Evolutionary conservation across 2,113 vertebrate genomes (phyloP).

Genomic region (Muscicapa adusta): DNA sequence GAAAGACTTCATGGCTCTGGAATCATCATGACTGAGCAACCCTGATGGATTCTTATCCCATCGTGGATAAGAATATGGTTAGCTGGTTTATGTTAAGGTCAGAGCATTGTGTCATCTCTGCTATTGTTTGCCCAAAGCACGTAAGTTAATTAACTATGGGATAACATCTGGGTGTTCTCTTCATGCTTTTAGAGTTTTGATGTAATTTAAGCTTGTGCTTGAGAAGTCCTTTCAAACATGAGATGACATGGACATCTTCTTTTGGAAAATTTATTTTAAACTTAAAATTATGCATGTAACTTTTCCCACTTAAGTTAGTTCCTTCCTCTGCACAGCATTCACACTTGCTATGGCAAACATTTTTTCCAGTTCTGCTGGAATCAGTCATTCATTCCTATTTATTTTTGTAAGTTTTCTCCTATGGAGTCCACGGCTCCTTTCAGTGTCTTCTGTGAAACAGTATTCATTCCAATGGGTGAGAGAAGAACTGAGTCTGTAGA

Average conservation of each 20-base stretch:
- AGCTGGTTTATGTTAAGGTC: neutral
- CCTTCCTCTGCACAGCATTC: accelerated
- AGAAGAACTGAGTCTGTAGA: neutral
- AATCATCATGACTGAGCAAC: neutral
- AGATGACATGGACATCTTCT: accelerated
- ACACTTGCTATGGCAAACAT: neutral
- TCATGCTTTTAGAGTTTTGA: neutral
- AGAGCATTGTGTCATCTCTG: neutral
- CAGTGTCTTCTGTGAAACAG: neutral
- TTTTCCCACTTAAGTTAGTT: neutral
- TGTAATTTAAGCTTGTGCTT: neutral
- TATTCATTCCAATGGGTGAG: neutral
- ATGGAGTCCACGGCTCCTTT: neutral
- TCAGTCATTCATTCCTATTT: neutral
- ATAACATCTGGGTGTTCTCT: neutral
- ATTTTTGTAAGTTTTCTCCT: neutral
- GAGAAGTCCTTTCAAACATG: neutral
- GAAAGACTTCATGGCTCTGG: neutral
- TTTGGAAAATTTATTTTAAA: neutral
- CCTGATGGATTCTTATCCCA: neutral
- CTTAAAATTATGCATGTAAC: neutral
- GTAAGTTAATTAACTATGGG: neutral
- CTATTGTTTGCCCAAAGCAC: neutral
- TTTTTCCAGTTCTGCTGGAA: neutral
- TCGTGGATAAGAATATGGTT: neutral